Percentiles rank a stretch among this genome's conserved stretches.
phyloP scores from a whole-genome alignment of 2,797 vertebrate species.

The Anguilla anguilla region DNA sequence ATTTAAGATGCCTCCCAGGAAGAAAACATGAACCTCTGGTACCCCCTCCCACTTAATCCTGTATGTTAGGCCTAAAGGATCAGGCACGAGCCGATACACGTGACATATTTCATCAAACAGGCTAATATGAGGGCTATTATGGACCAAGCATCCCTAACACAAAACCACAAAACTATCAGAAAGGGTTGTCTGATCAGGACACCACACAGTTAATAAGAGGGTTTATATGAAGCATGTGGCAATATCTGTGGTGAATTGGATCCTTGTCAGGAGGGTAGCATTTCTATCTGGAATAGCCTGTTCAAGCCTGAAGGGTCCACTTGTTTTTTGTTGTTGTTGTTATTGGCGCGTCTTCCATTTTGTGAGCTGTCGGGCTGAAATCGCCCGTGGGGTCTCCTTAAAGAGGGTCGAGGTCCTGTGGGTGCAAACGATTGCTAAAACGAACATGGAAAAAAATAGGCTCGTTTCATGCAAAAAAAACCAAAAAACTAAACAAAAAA shows the following conservation, averaged over 20 bases:
- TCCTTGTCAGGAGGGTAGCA: background rate
- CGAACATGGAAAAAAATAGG: background rate
- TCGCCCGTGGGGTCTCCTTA: conserved; percentile 24
- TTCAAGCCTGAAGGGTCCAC: conserved; percentile 21
- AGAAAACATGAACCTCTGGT: conserved; percentile 27
- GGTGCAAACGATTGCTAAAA: background rate
- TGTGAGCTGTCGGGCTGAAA: conserved; percentile 50
- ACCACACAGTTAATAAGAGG: background rate
- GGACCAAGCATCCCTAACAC: conserved; percentile 45
- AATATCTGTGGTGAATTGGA: background rate
- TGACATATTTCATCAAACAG: conserved; percentile 48
- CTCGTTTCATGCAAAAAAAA: background rate
- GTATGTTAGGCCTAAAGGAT: conserved; percentile 39
- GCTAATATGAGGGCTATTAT: conserved; percentile 36
- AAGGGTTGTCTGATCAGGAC: background rate
- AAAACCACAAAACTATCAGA: conserved; percentile 21
- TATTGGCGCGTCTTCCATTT: conserved; percentile 52
- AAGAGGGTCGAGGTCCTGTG: conserved; percentile 28
- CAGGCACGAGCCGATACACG: conserved; percentile 46
- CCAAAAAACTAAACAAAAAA: background rate
- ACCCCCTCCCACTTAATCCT: conserved; percentile 35
- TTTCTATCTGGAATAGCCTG: conserved; percentile 17
- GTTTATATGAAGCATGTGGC: background rate
- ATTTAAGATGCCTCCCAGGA: conserved; percentile 29
- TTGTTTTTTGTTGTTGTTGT: background rate